Evolutionary conservation across 2,113 vertebrate genomes (phyloP), one percentile per base, ranked within the genome.

Genomic region (Etheostoma spectabile): DNA sequence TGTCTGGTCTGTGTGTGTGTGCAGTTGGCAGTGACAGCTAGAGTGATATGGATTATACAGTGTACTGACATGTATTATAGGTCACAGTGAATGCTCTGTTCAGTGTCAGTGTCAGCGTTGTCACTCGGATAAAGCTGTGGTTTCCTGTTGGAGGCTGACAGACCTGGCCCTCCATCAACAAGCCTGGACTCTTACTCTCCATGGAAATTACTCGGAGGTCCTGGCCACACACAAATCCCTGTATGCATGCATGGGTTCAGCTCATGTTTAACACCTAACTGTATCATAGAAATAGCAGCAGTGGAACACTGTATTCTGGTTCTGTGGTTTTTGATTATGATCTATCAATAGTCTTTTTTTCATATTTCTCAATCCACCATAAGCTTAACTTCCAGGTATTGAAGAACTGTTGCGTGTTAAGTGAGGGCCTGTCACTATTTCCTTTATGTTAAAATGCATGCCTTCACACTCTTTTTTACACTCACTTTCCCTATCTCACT

Each of bases 91-190:
- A 82, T 51, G 73, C 81, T 86, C 42, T 86, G 85, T 64, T 77
- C 88, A 82, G 79, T 74, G 85, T 89, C 85, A 69, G 79, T 83
- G 85, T 91, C 76, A 76, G 84, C 63, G 66, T 77, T 90, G 91
- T 88, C 91, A 85, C 74, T 88, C 86, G 76, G 82, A 89, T 87
- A 77, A 86, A 89, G 80, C 82, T 86, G 83, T 81, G 89, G 88
- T 90, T 91, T 91, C 88, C 91, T 85, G 79, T 83, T 77, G 83
- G 74, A 87, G 74, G 66, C 70, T 33, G 79, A 82, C 79, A 86
- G 66, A 87, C 57, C 82, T 71, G 56, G 80, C 51, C n/a, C 74
- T 78, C 70, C 51, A 52, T 83, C 77, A 83, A 77, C 80, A 74
- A 81, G 74, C 77, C 64, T 77, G 72, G 60, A 78, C 74, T 86